Evolutionary conservation across 2,888 invertebrate species (phyloP).

Genomic region (Hyppa rectilinea): DNA sequence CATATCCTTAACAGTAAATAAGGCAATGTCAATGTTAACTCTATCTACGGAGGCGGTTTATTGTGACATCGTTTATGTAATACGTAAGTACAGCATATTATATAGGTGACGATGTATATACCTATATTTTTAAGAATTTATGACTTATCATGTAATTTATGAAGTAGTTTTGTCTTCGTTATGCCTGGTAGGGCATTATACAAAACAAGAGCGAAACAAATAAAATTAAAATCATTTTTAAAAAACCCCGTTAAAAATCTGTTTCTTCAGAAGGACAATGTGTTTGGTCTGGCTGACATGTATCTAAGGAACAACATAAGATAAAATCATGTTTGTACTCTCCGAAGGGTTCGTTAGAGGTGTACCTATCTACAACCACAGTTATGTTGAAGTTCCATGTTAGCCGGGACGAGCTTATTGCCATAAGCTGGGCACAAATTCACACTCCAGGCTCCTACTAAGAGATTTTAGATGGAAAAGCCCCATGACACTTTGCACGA

Average conservation of each 20-base stretch:
- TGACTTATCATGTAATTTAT: constrained; percentile 2
- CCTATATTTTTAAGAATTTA: too few species aligned
- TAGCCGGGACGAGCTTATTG: background rate
- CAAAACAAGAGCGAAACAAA: background rate
- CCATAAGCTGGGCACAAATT: background rate
- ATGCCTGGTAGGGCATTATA: background rate
- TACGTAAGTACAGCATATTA: constrained; percentile 4
- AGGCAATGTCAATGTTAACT: constrained; percentile 67
- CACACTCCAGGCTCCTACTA: background rate
- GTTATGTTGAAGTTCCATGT: too few species aligned
- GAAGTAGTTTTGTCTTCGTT: background rate
- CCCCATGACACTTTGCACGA: background rate
- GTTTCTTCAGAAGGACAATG: background rate
- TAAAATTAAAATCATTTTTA: background rate
- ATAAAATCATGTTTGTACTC: too few species aligned
- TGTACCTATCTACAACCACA: too few species aligned
- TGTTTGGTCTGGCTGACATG: background rate
- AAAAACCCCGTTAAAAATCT: background rate
- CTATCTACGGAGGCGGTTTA: constrained; percentile 41
- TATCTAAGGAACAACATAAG: too few species aligned
- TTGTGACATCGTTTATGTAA: constrained; percentile 42
- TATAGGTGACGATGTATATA: too few species aligned
- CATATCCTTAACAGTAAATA: constrained; percentile 50
- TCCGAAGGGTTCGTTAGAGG: too few species aligned
- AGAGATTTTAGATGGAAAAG: background rate